Evolutionary conservation across 2,113 vertebrate species (phyloP).

Genomic region (Aspiorhynchus laticeps): DNA sequence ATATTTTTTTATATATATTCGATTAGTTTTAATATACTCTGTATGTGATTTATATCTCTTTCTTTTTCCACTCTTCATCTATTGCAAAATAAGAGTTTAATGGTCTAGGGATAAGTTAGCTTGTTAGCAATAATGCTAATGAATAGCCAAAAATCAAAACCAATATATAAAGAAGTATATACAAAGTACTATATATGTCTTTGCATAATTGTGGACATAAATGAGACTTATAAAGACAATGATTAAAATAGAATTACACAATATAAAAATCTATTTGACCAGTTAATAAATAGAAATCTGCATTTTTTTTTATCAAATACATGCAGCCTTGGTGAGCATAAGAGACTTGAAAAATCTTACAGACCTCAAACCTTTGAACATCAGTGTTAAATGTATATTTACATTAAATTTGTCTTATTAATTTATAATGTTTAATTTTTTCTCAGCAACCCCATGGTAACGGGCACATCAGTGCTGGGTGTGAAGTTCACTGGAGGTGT

Average conservation of each 20-base stretch:
- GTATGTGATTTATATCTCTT: background rate
- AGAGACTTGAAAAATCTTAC: background rate
- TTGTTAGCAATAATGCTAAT: conserved; percentile 29
- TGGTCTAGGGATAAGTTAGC: background rate
- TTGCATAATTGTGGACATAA: background rate
- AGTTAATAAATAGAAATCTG: background rate
- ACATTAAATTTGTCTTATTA: background rate
- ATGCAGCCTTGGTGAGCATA: background rate
- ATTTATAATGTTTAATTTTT: background rate
- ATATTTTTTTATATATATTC: background rate
- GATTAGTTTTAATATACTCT: background rate
- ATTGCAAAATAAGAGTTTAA: background rate
- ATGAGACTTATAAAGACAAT: background rate
- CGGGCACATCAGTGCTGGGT: conserved; percentile 90
- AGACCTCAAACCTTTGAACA: background rate
- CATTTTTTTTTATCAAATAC: background rate
- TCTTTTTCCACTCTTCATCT: background rate
- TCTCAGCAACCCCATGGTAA: conserved; percentile 90
- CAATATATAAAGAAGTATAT: too few relatives aligned
- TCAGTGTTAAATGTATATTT: background rate
- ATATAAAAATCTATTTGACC: background rate
- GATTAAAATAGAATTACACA: too few relatives aligned
- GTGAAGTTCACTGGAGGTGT: conserved; percentile 88
- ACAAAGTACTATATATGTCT: background rate
- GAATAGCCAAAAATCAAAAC: conserved; percentile 14